Evolutionary conservation across 2,888 invertebrate species (phyloP), one percentile per base, ranked within the genome.

Genomic region (Hemaris fuciformis): DNA sequence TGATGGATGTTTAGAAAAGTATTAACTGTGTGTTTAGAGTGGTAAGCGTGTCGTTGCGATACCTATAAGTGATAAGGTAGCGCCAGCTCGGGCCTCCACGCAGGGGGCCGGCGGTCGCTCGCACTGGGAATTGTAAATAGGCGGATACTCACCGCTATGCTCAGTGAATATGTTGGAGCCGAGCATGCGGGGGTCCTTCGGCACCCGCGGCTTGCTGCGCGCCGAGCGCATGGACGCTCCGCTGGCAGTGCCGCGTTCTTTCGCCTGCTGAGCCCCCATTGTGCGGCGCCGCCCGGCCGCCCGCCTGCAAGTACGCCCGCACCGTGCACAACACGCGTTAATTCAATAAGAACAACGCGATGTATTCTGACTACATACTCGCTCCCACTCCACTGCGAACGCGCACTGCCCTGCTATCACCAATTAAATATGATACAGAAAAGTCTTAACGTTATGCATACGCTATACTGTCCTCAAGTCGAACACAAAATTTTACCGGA

Each of bases 191-290:
- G 96, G 95, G 94, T 97, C 97, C 93, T 97, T 97, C 67, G 95
- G 94, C 78, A 94, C 94, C 83, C 95, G 94, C 75, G 95, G 95
- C 91, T 96, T 96, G 84, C 94, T 95, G 81, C 96, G 95, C 66
- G 95, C 94, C 70, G 95, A 95, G 83, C 96, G 95, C 84, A 95
- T 94, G 75, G 96, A 95, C 81, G 95, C 95, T 79, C 94, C 96
- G 85, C 94, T 93, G 80, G 95, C 94, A 81, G 95, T 94, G 80
- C 95, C 95, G 87, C 97, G 95, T 93, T 98, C 98, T 93, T 98
- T 98, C 87, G 96, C 97, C 94, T 97, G 98, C 94, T 98, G 98
- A 85, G 97, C 97, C 90, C 98, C 98, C 98, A 98, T 98, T 87
- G 85, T 63, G 61, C 66, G 66, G 64, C 69, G 65, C 65, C 69